Percentiles rank a stretch among this genome's conserved stretches.
Conservation (phyloP, 2,797 vertebrate genomes). For the Sebastes kiyomatsui region DNA sequence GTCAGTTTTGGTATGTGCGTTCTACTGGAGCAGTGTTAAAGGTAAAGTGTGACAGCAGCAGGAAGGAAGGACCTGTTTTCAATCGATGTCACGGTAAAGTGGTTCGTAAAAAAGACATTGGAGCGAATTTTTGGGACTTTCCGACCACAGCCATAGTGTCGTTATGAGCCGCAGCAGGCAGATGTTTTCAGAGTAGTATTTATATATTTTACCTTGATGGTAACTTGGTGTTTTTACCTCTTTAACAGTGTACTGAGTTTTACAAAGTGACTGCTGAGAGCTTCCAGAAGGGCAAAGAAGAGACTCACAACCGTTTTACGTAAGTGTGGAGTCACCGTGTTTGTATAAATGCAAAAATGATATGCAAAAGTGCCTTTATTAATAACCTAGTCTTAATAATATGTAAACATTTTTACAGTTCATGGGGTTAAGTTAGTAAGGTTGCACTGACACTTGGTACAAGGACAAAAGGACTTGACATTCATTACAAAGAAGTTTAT, state of each 20-base stretch:
- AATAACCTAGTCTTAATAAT: background rate
- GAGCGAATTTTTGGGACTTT: no score
- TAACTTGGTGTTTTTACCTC: conserved; percentile 3
- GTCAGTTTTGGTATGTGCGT: no score
- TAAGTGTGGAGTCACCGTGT: conserved; percentile 71
- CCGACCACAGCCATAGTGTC: background rate
- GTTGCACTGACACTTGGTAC: background rate
- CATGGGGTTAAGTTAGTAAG: background rate
- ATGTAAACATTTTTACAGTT: background rate
- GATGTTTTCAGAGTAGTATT: background rate
- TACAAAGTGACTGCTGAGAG: conserved; percentile 90
- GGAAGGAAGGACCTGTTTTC: no score
- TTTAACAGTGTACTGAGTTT: conserved; percentile 87
- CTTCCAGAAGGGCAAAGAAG: conserved; percentile 90
- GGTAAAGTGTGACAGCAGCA: no score
- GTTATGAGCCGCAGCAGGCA: background rate
- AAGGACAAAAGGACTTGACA: background rate
- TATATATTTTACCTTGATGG: background rate
- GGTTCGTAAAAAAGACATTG: no score
- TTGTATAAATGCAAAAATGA: background rate
- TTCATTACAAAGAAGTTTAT: background rate
- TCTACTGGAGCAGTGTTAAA: no score
- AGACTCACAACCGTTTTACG: conserved; percentile 89
- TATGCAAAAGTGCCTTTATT: background rate
- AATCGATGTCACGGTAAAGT: no score